A percentile compares a stretch with the other conserved stretches of the same genome.
Conservation (phyloP, 2,113 vertebrate genomes). For the Limnothrissa miodon region DNA sequence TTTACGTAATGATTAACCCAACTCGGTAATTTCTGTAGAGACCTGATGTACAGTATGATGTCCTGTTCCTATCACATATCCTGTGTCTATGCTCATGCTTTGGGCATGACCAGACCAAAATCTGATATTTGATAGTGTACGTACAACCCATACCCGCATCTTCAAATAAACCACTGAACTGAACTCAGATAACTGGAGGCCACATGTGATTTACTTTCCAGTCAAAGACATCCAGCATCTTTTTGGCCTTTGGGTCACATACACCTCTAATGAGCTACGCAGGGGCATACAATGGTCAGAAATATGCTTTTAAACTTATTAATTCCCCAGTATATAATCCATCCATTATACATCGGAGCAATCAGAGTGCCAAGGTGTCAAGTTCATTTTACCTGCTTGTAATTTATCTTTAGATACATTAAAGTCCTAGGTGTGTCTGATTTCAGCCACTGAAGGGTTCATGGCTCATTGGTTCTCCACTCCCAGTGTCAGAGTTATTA, state of each 20-base stretch:
- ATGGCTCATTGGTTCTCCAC: neutral
- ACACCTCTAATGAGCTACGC: neutral
- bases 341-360: too few relatives aligned
- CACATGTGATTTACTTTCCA: neutral
- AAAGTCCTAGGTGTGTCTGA: neutral
- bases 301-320: neutral
- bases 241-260: neutral
- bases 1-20: neutral
- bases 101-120: neutral
- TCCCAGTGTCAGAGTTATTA: neutral
- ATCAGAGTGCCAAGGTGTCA: neutral
- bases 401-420: neutral
- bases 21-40: neutral
- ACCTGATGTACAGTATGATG: neutral
- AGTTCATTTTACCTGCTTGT: neutral
- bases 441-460: neutral
- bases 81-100: neutral
- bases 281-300: neutral
- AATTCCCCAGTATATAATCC: neutral
- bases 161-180: neutral
- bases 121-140: conserved; percentile 1
- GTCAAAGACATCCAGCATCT: neutral
- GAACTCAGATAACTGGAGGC: neutral
- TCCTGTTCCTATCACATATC: neutral
- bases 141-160: neutral